Percentiles rank a stretch among this genome's conserved stretches.
Conservation (phyloP, 2,888 invertebrate species). For the Notocelia uddmanniana region DNA sequence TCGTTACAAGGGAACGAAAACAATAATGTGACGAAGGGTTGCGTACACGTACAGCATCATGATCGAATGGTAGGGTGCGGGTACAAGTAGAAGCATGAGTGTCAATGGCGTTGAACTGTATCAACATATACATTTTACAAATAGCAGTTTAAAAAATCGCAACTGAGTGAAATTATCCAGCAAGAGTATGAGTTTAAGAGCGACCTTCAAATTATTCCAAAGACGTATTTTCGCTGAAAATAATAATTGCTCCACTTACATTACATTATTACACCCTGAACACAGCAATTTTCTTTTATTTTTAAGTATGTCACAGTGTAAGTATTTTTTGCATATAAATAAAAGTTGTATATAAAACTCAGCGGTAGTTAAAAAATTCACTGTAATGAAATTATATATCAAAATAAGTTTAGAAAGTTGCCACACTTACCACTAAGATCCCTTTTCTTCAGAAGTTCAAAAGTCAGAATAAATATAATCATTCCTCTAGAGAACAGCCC, state of each 20-base stretch:
- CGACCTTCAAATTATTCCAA: too few species aligned
- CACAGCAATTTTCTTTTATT: too few species aligned
- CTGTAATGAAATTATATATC: neutral
- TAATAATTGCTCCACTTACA: too few species aligned
- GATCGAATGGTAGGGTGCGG: neutral
- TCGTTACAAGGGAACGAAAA: neutral
- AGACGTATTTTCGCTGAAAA: too few species aligned
- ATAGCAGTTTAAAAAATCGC: neutral
- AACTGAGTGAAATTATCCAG: too few species aligned
- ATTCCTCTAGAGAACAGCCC: conserved; percentile 14
- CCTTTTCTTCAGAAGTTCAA: conserved; percentile 8
- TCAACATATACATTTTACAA: neutral
- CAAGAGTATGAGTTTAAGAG: too few species aligned
- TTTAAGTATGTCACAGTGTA: too few species aligned
- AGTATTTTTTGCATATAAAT: too few species aligned
- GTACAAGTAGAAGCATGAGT: neutral
- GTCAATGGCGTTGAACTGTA: neutral
- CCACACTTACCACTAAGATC: neutral
- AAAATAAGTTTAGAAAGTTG: neutral
- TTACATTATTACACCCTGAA: too few species aligned
- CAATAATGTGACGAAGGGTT: neutral
- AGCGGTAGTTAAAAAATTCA: too few species aligned
- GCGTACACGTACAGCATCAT: neutral
- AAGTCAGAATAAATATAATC: conserved; percentile 24
- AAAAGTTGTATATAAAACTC: too few species aligned